Evolutionary conservation across 2,888 invertebrate species (phyloP).

Genomic region (Apotomis capreana): DNA sequence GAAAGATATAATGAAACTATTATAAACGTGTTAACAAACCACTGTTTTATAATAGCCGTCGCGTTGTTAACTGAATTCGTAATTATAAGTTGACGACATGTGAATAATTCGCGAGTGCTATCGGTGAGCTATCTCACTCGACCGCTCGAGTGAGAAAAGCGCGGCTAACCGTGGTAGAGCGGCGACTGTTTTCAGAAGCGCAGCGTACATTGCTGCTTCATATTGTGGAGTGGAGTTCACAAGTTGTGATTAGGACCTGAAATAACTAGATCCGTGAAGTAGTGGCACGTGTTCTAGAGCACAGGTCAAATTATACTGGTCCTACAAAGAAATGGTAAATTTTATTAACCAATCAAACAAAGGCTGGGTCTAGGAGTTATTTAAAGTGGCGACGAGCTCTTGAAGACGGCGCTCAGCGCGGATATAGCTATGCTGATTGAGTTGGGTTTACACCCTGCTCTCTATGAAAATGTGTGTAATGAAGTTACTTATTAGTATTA

Average conservation of each 20-base stretch:
- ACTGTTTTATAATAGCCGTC: conserved; percentile 37
- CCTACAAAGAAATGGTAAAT: no score
- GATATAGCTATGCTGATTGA: not conserved
- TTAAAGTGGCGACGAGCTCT: no score
- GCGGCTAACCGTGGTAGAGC: conserved; percentile 45
- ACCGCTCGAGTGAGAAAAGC: conserved; percentile 55
- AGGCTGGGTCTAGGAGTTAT: no score
- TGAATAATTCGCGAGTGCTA: conserved; percentile 75
- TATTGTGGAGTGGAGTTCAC: conserved; percentile 28
- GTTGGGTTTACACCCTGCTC: not conserved
- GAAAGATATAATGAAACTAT: conserved; percentile 15
- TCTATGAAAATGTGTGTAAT: no score
- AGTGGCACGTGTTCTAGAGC: no score
- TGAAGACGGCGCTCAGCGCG: no score
- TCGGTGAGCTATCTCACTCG: conserved; percentile 59
- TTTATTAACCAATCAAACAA: no score
- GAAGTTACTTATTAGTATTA: no score
- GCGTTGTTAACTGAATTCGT: conserved; percentile 45
- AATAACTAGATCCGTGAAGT: no score
- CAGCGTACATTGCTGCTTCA: conserved; percentile 61
- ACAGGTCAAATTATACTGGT: no score
- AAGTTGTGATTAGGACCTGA: no score
- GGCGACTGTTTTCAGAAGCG: conserved; percentile 44
- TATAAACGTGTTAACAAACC: conserved; percentile 19
- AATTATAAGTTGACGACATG: conserved; percentile 57